These are phyloP conservation scores for Craterocephalus amniculus DNA, from an alignment of 2,797 vertebrate species.

Conservation along the genomic window DNA sequence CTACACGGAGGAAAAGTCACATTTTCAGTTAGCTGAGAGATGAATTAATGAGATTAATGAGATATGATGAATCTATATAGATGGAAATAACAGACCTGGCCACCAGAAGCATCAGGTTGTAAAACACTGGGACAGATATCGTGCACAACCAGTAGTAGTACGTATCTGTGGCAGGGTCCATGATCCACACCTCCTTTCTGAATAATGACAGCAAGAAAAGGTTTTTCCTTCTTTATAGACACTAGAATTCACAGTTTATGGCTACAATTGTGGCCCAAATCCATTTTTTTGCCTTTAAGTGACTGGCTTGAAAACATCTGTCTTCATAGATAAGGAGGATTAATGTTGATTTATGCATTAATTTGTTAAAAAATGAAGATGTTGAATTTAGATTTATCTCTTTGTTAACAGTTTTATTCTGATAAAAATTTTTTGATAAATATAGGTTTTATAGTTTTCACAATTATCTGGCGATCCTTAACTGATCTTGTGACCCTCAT, in stretches of 20 bases:
- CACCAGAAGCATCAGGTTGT: conserved; percentile 94
- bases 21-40: not conserved
- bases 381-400: too few relatives aligned
- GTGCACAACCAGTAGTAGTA: conserved; percentile 92
- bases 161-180: conserved; percentile 90
- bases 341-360: too few relatives aligned
- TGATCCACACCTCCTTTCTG: conserved; percentile 88
- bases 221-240: not conserved
- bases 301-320: not conserved
- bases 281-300: too few relatives aligned
- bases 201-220: not conserved
- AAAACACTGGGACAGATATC: conserved; percentile 90
- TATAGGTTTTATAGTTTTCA: too few relatives aligned
- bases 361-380: too few relatives aligned
- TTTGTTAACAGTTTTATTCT: too few relatives aligned
- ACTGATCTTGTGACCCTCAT: too few relatives aligned
- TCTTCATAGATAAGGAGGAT: too few relatives aligned
- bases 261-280: not conserved
- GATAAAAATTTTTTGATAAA: too few relatives aligned
- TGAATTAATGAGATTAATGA: not conserved
- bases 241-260: too few relatives aligned
- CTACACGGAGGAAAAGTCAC: conserved; percentile 67
- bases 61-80: not conserved
- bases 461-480: too few relatives aligned
- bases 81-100: conserved; percentile 84